Percentiles rank a stretch among this genome's conserved stretches.
These are phyloP conservation scores for Cynocephalus volans DNA, from an alignment of 2,113 vertebrate species.

Conservation along the genomic window DNA sequence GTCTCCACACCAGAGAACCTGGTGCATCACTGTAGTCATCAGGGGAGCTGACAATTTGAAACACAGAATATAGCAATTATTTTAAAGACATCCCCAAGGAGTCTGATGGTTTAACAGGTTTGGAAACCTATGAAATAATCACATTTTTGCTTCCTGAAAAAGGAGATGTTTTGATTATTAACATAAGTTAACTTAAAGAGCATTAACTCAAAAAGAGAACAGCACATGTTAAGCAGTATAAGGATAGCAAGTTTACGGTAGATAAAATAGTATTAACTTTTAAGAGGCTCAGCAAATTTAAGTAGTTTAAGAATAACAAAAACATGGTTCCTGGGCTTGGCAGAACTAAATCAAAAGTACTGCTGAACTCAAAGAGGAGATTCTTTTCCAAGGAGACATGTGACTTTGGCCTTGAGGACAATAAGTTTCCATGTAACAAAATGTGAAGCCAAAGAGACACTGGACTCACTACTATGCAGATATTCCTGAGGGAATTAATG, in stretches of 20 bases:
- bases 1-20: background rate
- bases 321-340: background rate
- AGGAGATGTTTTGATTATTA: background rate
- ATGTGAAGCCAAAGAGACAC: constrained; percentile 57
- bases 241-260: background rate
- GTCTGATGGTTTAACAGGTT: background rate
- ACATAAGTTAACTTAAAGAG: background rate
- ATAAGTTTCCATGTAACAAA: constrained; percentile 38
- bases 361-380: constrained; percentile 26
- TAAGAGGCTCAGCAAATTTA: background rate
- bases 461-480: background rate
- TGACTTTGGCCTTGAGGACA: constrained; percentile 7
- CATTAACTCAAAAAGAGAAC: constrained; percentile 12
- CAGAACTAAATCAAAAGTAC: constrained; percentile 3
- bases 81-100: background rate
- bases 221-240: background rate
- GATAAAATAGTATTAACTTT: background rate
- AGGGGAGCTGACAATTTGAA: background rate
- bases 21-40: background rate
- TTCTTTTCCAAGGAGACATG: constrained; percentile 56
- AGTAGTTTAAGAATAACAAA: constrained; percentile 14
- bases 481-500: background rate
- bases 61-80: background rate
- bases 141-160: constrained; percentile 48
- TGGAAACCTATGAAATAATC: constrained; percentile 11